Base-by-base conservation (phyloP, 1,140 invertebrate genomes). In the Mactra quadrangularis region DNA sequence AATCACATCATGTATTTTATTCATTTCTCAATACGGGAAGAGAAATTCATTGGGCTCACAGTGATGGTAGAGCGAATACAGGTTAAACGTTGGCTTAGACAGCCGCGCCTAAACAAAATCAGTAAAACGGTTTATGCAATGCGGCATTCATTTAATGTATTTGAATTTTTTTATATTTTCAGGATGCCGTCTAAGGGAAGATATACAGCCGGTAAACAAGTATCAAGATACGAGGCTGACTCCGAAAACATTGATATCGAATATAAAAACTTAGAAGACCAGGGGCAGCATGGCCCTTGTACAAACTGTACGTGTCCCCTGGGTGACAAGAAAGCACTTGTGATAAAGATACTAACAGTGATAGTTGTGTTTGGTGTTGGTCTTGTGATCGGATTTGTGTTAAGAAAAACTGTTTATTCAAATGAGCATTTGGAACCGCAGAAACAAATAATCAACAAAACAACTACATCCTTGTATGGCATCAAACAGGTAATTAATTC, bases 231-330 rank as follows among this genome's bases (percentile, higher is more conserved):
- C 89, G 90, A 91, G 41, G 89, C 90, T 9, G 90, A 91, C 41
- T 89, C 90, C 0, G 90, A 91, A 78, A 91, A 90, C 66, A 90
- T 91, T 38, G 90, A 91, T 86, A 91, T 91, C 57, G 89, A 91
- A 55, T 91, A 91, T 55, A 89, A 89, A 62, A 90, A 90, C 77
- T 77, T 91, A 2, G 90, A 91, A 47, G 77, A 64, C 41, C 77
- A 81, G 45, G 45, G 38, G n/a, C 79, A 71, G 13, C 15, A 4
- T 27, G 19, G 4, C 19, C 45, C 52, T 25, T 82, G 71, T 25
- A 50, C 53, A 13, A 55, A 25, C 22, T 57, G 66, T 17, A 33
- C 70, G 11, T 82, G 71, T 60, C 59, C 71, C 2, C 68, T 62
- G 1, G 66, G 66, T 7, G 45, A 82, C 25, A 82, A 79, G 76